phyloP scores from a whole-genome alignment of 2,888 invertebrate genomes.

The Ectemnius cavifrons region DNA sequence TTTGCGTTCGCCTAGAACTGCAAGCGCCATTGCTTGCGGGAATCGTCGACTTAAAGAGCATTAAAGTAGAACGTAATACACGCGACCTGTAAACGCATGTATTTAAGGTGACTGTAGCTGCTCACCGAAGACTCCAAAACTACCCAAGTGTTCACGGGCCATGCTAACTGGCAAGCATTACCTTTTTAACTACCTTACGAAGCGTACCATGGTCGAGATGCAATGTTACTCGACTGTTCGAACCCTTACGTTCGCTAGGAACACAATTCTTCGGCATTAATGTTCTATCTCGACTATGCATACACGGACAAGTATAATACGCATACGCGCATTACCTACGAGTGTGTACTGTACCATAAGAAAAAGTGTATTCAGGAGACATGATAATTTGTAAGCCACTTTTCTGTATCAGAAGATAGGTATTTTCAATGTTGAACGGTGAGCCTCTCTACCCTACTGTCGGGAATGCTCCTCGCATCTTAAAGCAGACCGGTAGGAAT shows the following conservation, averaged over 20 bases:
- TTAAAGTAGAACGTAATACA: no score
- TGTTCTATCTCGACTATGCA: constrained; percentile 50
- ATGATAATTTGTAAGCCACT: constrained; percentile 51
- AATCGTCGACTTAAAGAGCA: no score
- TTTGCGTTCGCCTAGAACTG: no score
- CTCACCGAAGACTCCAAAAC: constrained; percentile 54
- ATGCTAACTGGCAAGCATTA: constrained; percentile 54
- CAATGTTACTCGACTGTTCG: constrained; percentile 31
- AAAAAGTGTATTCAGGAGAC: constrained; percentile 43
- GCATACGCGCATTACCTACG: constrained; percentile 46
- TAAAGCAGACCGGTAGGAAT: no score
- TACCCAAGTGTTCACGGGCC: constrained; percentile 65
- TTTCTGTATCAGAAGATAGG: constrained; percentile 42
- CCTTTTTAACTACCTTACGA: constrained; percentile 58
- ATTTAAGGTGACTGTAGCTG: constrained; percentile 48
- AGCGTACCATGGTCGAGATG: constrained; percentile 51
- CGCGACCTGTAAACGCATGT: constrained; percentile 17
- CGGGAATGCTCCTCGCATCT: not conserved
- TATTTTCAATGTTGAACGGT: constrained; percentile 52
- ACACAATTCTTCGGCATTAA: constrained; percentile 20
- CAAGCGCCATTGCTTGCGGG: no score
- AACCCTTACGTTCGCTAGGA: no score
- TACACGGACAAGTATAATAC: constrained; percentile 40
- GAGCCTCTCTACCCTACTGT: constrained; percentile 58
- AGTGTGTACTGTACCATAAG: constrained; percentile 51